phyloP scores from a whole-genome alignment of 2,888 invertebrate species.

The Erebia aethiops region DNA sequence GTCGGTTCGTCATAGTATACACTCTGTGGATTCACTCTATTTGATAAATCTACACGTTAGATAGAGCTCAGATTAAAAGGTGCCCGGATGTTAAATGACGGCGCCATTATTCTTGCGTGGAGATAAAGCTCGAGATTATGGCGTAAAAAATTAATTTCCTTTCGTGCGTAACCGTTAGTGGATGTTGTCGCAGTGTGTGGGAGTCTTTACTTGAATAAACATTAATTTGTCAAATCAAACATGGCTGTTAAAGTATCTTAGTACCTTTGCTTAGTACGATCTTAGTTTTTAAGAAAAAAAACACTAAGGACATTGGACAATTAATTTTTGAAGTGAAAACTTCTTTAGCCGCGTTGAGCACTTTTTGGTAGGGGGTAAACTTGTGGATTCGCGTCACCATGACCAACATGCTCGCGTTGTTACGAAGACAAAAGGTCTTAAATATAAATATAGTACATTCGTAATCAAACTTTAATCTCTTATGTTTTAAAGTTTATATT shows the following conservation, averaged over 20 bases:
- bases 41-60: conserved; percentile 30
- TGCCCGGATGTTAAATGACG: conserved; percentile 31
- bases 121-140: conserved; percentile 33
- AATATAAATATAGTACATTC: too few species aligned
- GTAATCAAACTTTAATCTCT: too few species aligned
- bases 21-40: conserved; percentile 9
- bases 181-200: conserved; percentile 13
- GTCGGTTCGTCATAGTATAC: not conserved
- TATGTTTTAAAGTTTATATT: too few species aligned
- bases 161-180: conserved; percentile 11
- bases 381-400: too few species aligned
- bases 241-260: not conserved
- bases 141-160: conserved; percentile 30
- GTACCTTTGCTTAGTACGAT: too few species aligned
- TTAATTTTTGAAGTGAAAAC: too few species aligned
- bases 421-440: too few species aligned
- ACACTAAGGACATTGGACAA: too few species aligned
- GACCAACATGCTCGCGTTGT: too few species aligned
- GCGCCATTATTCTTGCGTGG: conserved; percentile 30
- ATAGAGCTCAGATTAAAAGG: conserved; percentile 34
- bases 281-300: too few species aligned
- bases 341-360: too few species aligned
- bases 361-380: too few species aligned
- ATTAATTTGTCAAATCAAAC: conserved; percentile 2
- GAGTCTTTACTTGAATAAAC: conserved; percentile 11